Conservation (phyloP, 2,797 vertebrate genomes). For the Rousettus madagascariensis region DNA sequence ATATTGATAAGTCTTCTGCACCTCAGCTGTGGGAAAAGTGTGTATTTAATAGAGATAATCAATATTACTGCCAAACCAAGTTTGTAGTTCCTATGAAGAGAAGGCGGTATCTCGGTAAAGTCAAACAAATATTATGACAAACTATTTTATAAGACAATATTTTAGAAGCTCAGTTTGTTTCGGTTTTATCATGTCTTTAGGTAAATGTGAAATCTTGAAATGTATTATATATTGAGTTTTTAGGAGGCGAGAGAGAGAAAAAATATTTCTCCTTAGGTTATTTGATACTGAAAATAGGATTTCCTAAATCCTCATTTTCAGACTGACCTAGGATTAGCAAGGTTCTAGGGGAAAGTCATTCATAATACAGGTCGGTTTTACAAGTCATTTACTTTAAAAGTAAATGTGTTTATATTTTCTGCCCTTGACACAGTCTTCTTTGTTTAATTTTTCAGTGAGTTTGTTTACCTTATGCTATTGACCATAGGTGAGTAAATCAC, state of each 20-base stretch:
- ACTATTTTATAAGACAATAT: neutral
- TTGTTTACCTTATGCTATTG: neutral
- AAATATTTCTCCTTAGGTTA: neutral
- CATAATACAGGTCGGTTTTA: neutral
- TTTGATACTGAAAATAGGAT: neutral
- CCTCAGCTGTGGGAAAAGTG: neutral
- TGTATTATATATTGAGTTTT: neutral
- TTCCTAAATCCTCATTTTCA: neutral
- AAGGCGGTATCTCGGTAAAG: neutral
- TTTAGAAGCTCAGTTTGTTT: conserved; percentile 2
- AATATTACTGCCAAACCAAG: neutral
- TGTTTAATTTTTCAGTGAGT: neutral
- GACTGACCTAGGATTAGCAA: neutral
- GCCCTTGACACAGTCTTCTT: neutral
- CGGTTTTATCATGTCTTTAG: neutral
- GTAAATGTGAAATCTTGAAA: conserved; percentile 20
- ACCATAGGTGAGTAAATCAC: neutral
- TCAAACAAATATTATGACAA: conserved; percentile 42
- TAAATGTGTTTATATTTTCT: neutral
- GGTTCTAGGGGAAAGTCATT: neutral
- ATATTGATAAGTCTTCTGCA: neutral
- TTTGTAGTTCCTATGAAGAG: neutral
- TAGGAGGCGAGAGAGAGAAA: neutral
- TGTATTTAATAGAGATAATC: neutral
- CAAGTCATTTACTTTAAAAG: neutral